A percentile compares a stretch with the other conserved stretches of the same genome.
Conservation (phyloP, 2,113 vertebrate species). For the Eulemur rufifrons region DNA sequence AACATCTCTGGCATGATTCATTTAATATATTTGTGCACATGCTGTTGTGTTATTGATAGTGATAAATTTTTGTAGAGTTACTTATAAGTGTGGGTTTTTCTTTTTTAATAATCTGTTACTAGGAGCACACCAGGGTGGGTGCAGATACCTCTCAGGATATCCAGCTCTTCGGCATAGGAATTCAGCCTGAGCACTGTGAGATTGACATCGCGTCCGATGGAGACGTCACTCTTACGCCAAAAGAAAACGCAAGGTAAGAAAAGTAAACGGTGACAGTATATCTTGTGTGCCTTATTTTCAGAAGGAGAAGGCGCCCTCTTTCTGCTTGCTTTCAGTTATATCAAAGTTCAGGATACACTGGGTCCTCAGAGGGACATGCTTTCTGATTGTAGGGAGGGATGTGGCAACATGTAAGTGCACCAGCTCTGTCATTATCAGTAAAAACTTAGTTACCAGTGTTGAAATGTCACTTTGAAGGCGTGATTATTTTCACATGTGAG, state of each 20-base stretch:
- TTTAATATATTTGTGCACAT: background rate
- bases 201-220: constrained; percentile 93
- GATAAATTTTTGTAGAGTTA: background rate
- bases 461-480: background rate
- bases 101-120: constrained; percentile 55
- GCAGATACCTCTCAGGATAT: constrained; percentile 98
- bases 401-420: background rate
- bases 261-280: accelerated
- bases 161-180: constrained; percentile 98
- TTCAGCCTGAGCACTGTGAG: constrained; percentile 95
- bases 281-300: background rate
- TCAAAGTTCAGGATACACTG: background rate
- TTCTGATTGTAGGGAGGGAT: background rate
- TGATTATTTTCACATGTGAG: background rate
- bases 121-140: constrained; percentile 95
- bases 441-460: background rate
- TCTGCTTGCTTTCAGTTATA: background rate
- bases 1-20: background rate
- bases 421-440: background rate
- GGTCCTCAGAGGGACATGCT: background rate
- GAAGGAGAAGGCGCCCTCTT: background rate
- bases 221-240: constrained; percentile 92
- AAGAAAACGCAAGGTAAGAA: constrained; percentile 94
- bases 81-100: background rate
- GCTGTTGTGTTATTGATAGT: background rate